Percentiles rank a stretch among this genome's conserved stretches.
phyloP scores from a whole-genome alignment of 2,888 invertebrate species.

The Geotrupes spiniger region DNA sequence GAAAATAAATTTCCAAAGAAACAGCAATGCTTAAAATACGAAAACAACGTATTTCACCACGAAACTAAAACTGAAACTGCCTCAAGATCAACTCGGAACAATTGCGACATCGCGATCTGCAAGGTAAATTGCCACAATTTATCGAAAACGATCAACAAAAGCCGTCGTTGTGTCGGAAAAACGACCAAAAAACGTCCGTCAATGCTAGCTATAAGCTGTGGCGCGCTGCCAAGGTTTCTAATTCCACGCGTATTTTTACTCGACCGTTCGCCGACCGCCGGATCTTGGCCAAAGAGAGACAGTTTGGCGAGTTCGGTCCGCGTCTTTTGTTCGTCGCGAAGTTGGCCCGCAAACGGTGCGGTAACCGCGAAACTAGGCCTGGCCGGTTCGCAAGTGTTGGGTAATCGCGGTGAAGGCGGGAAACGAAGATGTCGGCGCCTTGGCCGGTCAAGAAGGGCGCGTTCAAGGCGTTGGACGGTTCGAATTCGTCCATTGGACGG shows the following conservation, averaged over 20 bases:
- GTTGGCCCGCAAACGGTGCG: no score
- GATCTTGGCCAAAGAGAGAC: constrained; percentile 39
- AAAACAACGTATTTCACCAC: no score
- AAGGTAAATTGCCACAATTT: not conserved
- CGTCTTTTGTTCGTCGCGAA: not conserved
- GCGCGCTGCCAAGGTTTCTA: constrained; percentile 21
- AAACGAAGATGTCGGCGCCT: constrained; percentile 58
- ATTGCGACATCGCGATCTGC: not conserved
- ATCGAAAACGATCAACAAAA: no score
- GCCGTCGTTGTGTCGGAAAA: not conserved
- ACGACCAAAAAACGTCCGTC: constrained; percentile 26
- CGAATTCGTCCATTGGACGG: constrained; percentile 13
- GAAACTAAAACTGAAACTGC: no score
- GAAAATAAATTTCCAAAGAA: no score
- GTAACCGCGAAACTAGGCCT: not conserved
- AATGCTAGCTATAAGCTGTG: constrained; percentile 46
- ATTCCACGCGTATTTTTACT: constrained; percentile 54
- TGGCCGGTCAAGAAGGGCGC: constrained; percentile 70
- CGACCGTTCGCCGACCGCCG: constrained; percentile 47
- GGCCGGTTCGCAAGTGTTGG: not conserved
- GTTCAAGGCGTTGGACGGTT: constrained; percentile 34
- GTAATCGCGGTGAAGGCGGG: not conserved
- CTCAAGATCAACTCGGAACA: no score
- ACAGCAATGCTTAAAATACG: no score
- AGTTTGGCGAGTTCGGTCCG: constrained; percentile 9